phyloP scores from a whole-genome alignment of 2,113 vertebrate species.

The Mustela lutreola region DNA sequence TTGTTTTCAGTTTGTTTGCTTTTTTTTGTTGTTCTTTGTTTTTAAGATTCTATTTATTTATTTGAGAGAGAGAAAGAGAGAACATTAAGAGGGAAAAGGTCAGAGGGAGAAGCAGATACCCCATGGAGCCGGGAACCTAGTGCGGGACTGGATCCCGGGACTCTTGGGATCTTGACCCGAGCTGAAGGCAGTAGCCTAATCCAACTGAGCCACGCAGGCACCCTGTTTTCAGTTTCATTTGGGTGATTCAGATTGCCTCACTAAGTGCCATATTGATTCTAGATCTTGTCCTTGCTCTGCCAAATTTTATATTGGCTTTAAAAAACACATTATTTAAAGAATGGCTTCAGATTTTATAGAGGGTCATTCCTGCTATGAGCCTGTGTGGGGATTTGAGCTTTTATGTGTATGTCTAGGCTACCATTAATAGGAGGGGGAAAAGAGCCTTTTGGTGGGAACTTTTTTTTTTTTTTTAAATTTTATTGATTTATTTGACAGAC shows the following conservation, averaged over 20 bases:
- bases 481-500: too few relatives aligned
- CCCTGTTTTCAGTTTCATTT: constrained; percentile 37
- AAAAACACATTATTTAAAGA: not conserved
- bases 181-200: too few relatives aligned
- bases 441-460: not conserved
- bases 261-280: not conserved
- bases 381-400: not conserved
- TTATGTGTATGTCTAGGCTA: not conserved
- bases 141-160: too few relatives aligned
- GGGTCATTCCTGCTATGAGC: not conserved
- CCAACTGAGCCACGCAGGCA: too few relatives aligned
- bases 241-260: not conserved
- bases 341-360: not conserved
- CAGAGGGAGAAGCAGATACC: too few relatives aligned
- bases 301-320: not conserved
- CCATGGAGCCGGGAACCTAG: too few relatives aligned
- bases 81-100: too few relatives aligned
- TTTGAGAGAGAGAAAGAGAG: too few relatives aligned
- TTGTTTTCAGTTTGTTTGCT: not conserved
- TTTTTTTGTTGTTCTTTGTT: too few relatives aligned
- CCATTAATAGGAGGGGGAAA: not conserved
- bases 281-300: not conserved
- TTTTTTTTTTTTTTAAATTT: too few relatives aligned
- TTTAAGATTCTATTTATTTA: too few relatives aligned
- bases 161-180: too few relatives aligned